Conservation (phyloP, 2,113 vertebrate genomes). For the Sisor rabdophorus region DNA sequence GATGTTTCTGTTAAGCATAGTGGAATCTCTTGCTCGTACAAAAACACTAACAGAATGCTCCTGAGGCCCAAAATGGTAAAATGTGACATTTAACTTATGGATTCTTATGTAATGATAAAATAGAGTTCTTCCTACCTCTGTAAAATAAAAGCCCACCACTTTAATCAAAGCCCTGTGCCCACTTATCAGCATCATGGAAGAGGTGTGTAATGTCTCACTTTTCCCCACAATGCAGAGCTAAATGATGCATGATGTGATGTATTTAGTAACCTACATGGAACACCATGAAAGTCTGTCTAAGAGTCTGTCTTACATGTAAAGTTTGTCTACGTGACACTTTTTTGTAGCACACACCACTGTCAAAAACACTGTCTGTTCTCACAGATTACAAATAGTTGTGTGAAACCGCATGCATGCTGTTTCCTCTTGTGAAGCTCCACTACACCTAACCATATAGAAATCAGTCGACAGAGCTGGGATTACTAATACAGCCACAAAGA, state of each 20-base stretch:
- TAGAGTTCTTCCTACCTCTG: neutral
- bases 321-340: neutral
- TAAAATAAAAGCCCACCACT: neutral
- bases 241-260: constrained; percentile 34
- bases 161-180: constrained; percentile 13
- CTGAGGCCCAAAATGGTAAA: neutral
- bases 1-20: neutral
- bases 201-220: constrained; percentile 46
- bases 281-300: neutral
- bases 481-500: neutral
- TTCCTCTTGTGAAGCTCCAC: constrained; percentile 41
- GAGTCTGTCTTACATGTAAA: neutral
- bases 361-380: neutral
- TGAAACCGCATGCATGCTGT: constrained; percentile 25
- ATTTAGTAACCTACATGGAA: constrained; percentile 22
- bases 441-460: constrained; percentile 1
- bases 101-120: neutral
- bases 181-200: constrained; percentile 42
- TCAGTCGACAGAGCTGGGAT: too few species aligned
- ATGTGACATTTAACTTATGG: neutral
- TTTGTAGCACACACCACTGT: neutral
- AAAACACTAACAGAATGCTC: neutral
- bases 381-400: constrained; percentile 15
- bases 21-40: neutral
- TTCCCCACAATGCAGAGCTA: constrained; percentile 5